phyloP scores from a whole-genome alignment of 2,888 invertebrate species.

The Acleris holmiana region DNA sequence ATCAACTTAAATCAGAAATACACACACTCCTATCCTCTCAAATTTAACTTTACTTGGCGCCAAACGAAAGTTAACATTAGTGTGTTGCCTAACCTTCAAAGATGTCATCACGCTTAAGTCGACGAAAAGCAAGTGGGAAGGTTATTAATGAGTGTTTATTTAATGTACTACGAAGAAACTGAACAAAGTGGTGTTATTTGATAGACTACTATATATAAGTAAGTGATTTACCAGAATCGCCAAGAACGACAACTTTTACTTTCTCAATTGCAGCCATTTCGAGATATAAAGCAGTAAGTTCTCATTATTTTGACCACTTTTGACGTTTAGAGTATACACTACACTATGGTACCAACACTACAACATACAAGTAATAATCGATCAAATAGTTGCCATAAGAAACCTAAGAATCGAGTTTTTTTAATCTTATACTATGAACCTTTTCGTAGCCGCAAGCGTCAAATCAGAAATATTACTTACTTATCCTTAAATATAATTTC shows the following conservation, averaged over 20 bases:
- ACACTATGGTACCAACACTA: constrained; percentile 21
- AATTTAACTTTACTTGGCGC: constrained; percentile 47
- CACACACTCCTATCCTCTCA: neutral
- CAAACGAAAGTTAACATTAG: constrained; percentile 42
- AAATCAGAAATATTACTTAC: too few species aligned
- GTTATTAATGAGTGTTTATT: constrained; percentile 29
- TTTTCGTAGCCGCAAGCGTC: too few species aligned
- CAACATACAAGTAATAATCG: neutral
- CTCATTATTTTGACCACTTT: constrained; percentile 54
- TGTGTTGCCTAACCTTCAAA: constrained; percentile 62
- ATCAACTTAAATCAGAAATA: too few species aligned
- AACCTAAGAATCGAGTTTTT: neutral
- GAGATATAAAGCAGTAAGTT: constrained; percentile 59
- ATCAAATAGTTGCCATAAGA: constrained; percentile 25
- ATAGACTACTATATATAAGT: constrained; percentile 39
- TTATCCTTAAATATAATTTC: too few species aligned
- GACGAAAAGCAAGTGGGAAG: constrained; percentile 57
- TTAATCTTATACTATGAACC: too few species aligned
- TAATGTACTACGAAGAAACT: constrained; percentile 26
- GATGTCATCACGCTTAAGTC: constrained; percentile 70
- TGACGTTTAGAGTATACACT: constrained; percentile 29
- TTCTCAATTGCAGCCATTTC: constrained; percentile 93
- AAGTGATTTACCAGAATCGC: constrained; percentile 90
- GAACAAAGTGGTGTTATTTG: constrained; percentile 38
- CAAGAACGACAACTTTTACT: constrained; percentile 95